Evolutionary conservation across 2,113 vertebrate species (phyloP), one percentile per base, ranked within the genome.

Genomic region (Sialia sialis): DNA sequence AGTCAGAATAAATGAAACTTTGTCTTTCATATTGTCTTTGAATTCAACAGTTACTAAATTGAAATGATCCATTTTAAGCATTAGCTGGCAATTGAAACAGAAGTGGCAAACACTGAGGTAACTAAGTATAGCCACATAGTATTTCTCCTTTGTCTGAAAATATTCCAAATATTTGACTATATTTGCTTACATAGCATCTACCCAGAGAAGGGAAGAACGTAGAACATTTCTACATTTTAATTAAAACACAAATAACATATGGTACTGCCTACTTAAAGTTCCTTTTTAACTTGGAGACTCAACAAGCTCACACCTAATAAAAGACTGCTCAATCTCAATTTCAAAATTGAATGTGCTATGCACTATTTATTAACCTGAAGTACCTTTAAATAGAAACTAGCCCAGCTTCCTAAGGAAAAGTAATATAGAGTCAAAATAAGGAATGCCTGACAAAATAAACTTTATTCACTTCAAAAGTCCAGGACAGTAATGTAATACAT

Each of bases 161-260:
- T 30, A 51, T 77, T 87, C 76, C 68, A 92, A 90, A 86, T 92
- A 84, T 83, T 88, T 84, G 38, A 81, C 41, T 84, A 4, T 63
- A 91, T 95, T 84, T 92, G 78, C 43, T 90, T 89, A 82, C 23
- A 85, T 9, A 70, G 27, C 41, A 51, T 74, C 81, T 77, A 55
- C 17, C 38, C 73, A 70, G 84, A 91, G 48, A 87, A 84, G 29
- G 46, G 58, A 91, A 89, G 34, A 84, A 44, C 19, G 41, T 32
- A 77, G 43, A 94, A 67, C 34, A 49, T 68, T 73, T 90, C 55
- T 92, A 54, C 34, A 41, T 43, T 90, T 87, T 74, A 94, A 94
- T 94, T 92, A 94, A 69, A 78, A 86, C 29, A 51, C 51, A 89
- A 89, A 26, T 66, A 94, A 74, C 94, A 95, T 94, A 95, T 74